Base-by-base conservation (phyloP, 1,140 invertebrate species). In the Melipona quadrifasciata region DNA sequence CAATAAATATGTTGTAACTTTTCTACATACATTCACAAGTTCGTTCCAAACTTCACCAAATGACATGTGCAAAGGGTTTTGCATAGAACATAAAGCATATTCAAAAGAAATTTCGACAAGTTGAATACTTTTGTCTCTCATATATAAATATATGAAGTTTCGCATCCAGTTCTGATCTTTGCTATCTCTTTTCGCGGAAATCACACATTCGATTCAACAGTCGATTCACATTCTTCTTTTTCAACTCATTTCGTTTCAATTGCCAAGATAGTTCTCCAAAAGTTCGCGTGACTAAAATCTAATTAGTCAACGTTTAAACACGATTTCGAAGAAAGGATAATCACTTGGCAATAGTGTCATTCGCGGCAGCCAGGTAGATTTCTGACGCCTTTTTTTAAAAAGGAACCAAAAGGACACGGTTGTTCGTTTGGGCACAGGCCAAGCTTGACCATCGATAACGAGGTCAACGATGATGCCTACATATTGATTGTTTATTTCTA, bases 401-500 rank as follows among this genome's bases (percentile, higher is more conserved):
- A 67, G 31, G 55, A 55, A 68, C 55, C 51, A 67, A 87, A 74
- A 68, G 67, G 75, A 87, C 82, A 47, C 17, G 64, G 34, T 53
- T 31, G 19, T 80, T 75, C 64, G 73, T 68, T 58, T 89, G 87
- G 78, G 34, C 73, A 12, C 31, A 27, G 27, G 88, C 87, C 84
- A 89, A 86, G 76, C 77, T 67, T 81, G 83, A 86, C 84, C 57
- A 39, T 77, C 77, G 87, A 86, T 84, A 89, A 89, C 68, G 84
- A 84, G 84, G 80, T 83, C 76, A n/a, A 58, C 80, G 86, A 71
- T 78, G 76, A 76, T 80, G 73, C 61, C 72, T 76, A 80, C 76
- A 75, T 88, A 89, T 89, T 68, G 87, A 86, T 86, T 89, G 77
- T 89, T 86, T 88, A 89, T 83, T 21, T 64, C 24, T 73, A 74